Conservation (phyloP, 2,113 vertebrate species). For the Rhinichthys klamathensis region DNA sequence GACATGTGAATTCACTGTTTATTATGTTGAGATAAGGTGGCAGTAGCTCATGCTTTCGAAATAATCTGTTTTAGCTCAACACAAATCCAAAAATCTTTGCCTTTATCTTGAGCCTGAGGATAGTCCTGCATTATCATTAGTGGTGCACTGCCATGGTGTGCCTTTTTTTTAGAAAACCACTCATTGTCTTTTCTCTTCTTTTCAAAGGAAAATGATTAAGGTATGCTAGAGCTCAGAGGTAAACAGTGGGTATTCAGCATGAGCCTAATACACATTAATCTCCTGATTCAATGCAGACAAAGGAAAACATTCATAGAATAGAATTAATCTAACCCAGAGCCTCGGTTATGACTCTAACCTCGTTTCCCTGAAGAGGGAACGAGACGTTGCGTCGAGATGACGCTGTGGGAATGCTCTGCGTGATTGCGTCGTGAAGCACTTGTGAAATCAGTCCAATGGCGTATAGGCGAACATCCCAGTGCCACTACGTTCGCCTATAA, state of each 20-base stretch:
- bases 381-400: too few relatives aligned
- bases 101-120: neutral
- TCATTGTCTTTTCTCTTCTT: constrained; percentile 8
- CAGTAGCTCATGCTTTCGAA: neutral
- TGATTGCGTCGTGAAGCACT: too few relatives aligned
- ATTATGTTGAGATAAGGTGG: neutral
- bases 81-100: neutral
- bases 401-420: too few relatives aligned
- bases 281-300: constrained; percentile 17
- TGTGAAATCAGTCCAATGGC: too few relatives aligned
- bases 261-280: neutral
- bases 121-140: constrained; percentile 17
- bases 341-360: too few relatives aligned
- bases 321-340: constrained; percentile 24
- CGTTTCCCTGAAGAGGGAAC: too few relatives aligned
- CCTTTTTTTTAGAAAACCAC: constrained; percentile 1
- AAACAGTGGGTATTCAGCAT: constrained; percentile 23
- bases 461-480: too few relatives aligned
- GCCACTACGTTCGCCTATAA: too few relatives aligned
- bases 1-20: neutral
- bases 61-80: neutral
- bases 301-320: neutral
- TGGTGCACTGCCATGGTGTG: neutral
- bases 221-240: neutral
- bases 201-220: constrained; percentile 32